These are phyloP conservation scores for Pimephales promelas DNA, from an alignment of 2,113 vertebrate species.

Conservation along the genomic window DNA sequence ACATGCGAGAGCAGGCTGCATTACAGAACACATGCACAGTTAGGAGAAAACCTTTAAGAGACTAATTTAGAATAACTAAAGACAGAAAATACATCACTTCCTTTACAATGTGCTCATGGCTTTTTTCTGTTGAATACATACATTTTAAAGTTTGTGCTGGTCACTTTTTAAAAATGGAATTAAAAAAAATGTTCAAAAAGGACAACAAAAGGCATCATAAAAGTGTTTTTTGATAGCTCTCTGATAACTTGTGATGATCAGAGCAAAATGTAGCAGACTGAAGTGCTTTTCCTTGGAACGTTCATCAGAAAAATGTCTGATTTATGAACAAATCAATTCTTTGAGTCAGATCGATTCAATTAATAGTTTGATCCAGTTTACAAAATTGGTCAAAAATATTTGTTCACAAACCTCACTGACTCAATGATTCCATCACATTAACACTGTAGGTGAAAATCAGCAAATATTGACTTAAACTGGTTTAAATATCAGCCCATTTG, in stretches of 20 bases:
- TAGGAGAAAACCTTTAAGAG: background rate
- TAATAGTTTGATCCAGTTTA: background rate
- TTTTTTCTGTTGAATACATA: background rate
- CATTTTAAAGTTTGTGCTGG: background rate
- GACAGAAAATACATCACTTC: background rate
- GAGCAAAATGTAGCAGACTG: background rate
- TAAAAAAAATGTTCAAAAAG: background rate
- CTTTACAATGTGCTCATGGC: background rate
- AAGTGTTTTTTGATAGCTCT: background rate
- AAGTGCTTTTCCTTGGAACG: background rate
- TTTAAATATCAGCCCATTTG: background rate
- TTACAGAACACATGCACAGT: slow-evolving; percentile 29
- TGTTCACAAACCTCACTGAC: background rate
- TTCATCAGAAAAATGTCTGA: background rate
- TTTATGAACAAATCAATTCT: background rate
- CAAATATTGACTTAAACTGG: background rate
- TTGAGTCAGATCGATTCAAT: background rate
- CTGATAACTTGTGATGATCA: background rate
- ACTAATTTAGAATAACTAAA: background rate
- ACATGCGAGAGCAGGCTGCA: background rate
- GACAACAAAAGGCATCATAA: background rate
- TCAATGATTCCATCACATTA: no score
- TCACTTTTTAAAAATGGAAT: background rate
- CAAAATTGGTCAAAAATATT: background rate
- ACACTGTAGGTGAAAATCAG: background rate